Evolutionary conservation across 2,113 vertebrate genomes (phyloP).

Genomic region (Nycticorax nycticorax): DNA sequence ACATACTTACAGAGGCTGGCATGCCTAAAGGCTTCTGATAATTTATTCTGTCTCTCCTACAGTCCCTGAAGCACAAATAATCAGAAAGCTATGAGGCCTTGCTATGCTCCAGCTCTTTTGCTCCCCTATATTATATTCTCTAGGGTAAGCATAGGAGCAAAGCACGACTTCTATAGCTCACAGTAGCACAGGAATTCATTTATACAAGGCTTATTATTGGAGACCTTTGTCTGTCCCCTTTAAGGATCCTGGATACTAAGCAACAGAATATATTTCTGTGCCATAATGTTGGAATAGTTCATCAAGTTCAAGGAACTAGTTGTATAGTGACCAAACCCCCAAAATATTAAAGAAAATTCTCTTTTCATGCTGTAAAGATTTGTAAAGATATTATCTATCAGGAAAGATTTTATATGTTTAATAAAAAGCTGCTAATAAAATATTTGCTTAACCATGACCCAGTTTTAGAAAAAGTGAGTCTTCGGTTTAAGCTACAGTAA

Average conservation of each 20-base stretch:
- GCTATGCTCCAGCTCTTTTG: not conserved
- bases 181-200: not conserved
- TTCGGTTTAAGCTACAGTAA: not conserved
- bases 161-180: not conserved
- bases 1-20: not conserved
- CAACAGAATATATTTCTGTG: not conserved
- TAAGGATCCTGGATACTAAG: not conserved
- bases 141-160: not conserved
- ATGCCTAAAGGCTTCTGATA: constrained; percentile 18
- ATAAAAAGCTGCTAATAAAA: not conserved
- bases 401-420: not conserved
- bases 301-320: not conserved
- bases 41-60: constrained; percentile 10
- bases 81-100: not conserved
- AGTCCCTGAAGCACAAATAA: constrained; percentile 25
- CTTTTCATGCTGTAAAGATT: not conserved
- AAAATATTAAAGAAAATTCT: not conserved
- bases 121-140: not conserved
- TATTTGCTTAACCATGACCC: not conserved
- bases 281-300: not conserved
- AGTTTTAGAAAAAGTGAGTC: not conserved
- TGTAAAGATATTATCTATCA: not conserved
- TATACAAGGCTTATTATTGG: not conserved
- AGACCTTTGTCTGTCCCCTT: not conserved
- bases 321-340: not conserved